These are phyloP conservation scores for Sus cebifrons DNA, from an alignment of 2,797 vertebrate species.

Conservation along the genomic window DNA sequence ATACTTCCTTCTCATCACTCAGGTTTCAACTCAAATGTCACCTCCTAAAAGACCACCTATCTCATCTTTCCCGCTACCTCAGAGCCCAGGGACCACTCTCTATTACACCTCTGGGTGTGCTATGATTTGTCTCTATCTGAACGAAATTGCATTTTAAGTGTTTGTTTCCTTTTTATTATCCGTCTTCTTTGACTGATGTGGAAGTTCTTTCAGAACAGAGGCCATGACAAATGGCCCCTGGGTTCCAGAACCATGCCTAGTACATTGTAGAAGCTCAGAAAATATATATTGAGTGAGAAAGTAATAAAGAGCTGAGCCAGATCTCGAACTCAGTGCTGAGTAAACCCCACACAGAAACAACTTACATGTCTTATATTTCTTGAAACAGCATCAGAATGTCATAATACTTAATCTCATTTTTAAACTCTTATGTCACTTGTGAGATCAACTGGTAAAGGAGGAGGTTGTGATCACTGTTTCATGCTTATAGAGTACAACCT, in stretches of 20 bases:
- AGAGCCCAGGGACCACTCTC: background rate
- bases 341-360: background rate
- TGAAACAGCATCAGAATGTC: background rate
- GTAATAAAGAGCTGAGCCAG: background rate
- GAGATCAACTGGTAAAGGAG: background rate
- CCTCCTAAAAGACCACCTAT: background rate
- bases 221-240: background rate
- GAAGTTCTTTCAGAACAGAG: constrained; percentile 31
- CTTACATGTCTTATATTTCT: background rate
- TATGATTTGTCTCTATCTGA: background rate
- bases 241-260: background rate
- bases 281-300: background rate
- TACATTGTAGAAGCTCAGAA: background rate
- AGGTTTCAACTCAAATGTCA: background rate
- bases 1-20: background rate
- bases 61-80: background rate
- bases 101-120: background rate
- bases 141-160: background rate
- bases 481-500: background rate
- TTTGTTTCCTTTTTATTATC: background rate
- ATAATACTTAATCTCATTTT: background rate
- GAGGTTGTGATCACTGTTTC: background rate
- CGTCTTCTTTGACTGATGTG: constrained; percentile 13
- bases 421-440: background rate
- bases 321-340: background rate